Evolutionary conservation across 2,888 invertebrate genomes (phyloP).

Genomic region (Tetramorium bicarinatum): DNA sequence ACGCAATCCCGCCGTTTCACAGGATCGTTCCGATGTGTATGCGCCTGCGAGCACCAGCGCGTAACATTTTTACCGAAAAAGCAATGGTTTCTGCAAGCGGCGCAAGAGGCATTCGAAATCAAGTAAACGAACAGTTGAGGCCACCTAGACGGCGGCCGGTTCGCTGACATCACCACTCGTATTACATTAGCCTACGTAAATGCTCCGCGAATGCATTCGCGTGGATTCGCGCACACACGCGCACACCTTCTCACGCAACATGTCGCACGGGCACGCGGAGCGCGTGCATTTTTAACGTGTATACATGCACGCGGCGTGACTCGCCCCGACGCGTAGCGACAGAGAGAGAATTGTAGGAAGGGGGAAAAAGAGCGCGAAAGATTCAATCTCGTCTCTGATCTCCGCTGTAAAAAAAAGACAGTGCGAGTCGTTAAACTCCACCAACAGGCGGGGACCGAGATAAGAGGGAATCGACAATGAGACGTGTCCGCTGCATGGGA

Average conservation of each 20-base stretch:
- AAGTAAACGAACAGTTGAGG: slow-evolving; percentile 49
- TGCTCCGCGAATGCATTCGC: slow-evolving; percentile 65
- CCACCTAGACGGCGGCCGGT: slow-evolving; percentile 59
- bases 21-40: neutral
- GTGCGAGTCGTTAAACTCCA: slow-evolving; percentile 53
- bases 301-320: neutral
- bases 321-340: slow-evolving; percentile 15
- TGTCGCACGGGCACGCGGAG: slow-evolving; percentile 17
- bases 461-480: slow-evolving; percentile 45
- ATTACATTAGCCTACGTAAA: slow-evolving; percentile 83
- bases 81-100: slow-evolving; percentile 3
- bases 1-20: slow-evolving; percentile 23
- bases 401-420: slow-evolving; percentile 4
- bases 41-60: neutral
- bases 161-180: slow-evolving; percentile 81
- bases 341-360: slow-evolving; percentile 8
- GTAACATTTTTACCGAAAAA: slow-evolving; percentile 38
- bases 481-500: slow-evolving; percentile 19
- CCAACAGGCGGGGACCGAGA: slow-evolving; percentile 41
- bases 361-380: slow-evolving; percentile 18
- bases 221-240: neutral
- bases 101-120: slow-evolving; percentile 40
- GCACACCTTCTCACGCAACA: slow-evolving; percentile 1
- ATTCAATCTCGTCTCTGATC: slow-evolving; percentile 30
- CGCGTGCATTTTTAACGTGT: slow-evolving; percentile 48